phyloP scores from a whole-genome alignment of 2,888 invertebrate genomes.

The Plusia festucae region DNA sequence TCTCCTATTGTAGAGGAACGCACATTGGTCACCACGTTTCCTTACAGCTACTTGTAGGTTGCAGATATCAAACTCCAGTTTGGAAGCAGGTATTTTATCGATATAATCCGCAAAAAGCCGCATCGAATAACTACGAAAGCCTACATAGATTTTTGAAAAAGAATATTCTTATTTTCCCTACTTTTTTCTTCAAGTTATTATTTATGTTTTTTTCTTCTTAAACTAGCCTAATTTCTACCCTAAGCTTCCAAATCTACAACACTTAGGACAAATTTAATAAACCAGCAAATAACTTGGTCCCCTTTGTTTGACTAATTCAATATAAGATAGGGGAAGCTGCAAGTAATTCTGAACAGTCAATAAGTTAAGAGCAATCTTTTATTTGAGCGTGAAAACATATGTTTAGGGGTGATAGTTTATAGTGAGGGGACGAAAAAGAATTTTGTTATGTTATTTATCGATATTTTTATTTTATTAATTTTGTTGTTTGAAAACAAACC shows the following conservation, averaged over 20 bases:
- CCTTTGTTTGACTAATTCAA: conserved; percentile 37
- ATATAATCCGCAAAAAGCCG: no score
- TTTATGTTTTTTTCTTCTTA: no score
- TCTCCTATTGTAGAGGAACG: no score
- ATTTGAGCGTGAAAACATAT: conserved; percentile 64
- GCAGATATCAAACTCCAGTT: no score
- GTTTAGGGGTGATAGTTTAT: conserved; percentile 52
- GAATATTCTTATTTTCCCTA: no score
- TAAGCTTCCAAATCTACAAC: background rate
- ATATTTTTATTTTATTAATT: conserved; percentile 8
- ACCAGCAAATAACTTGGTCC: conserved; percentile 26
- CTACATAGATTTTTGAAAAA: no score
- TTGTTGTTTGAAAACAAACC: background rate
- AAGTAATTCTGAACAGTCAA: conserved; percentile 53
- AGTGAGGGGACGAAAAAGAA: conserved; percentile 32
- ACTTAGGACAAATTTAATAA: conserved; percentile 47
- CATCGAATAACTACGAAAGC: no score
- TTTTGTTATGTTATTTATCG: conserved; percentile 30
- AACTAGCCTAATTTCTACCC: no score
- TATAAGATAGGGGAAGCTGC: conserved; percentile 20
- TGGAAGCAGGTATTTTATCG: no score
- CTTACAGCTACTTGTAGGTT: no score
- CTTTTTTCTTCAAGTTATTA: no score
- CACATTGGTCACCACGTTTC: no score
- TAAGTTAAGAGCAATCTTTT: conserved; percentile 61